Base-by-base conservation (phyloP, 2,797 vertebrate genomes). In the Malurus splendens region DNA sequence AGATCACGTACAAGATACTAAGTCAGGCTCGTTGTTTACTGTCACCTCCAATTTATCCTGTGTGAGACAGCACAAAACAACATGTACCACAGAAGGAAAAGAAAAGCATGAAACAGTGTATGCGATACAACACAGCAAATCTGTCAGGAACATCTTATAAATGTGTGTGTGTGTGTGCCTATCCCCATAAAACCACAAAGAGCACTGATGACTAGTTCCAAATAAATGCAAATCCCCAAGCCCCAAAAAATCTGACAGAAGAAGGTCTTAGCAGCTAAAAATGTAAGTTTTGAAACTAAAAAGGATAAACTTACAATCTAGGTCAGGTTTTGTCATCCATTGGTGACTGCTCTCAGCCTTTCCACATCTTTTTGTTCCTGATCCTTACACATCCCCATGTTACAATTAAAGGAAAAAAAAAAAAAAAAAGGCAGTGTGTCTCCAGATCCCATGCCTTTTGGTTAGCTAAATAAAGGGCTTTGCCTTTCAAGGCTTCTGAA, bases 1-100 rank as follows among this genome's bases (percentile, higher is more conserved):
- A 91, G 90, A 94, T 93, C 90, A 82, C 0, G 0, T 39, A 86
- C 64, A 64, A 87, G 61, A 32, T 48, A 71, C 23, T 57, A 45
- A 44, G 6, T 30, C 74, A 94, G 57, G 51, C 78, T 85, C 16
- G 0, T 68, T 93, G 86, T 91, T 95, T 89, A 88, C 78, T 89
- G 91, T 92, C 88, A 87, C 25, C 64, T 90, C 78, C 72, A 52
- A 90, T 88, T 92, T 87, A 90, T 71, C 52, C 47, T 42, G 0
- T 4, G 44, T 73, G 91, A 86, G 80, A 67, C 45, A 64, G 81
- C 7, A 15, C 71, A 79, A 91, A 65, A 84, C 38, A 79, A 51
- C 17, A 1, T 1, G 4, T 22, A 51, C 18, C 78, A 65, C 20
- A 18, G 61, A 84, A 68, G 44, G 45, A 50, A 77, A 75, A 42